phyloP scores from a whole-genome alignment of 2,113 vertebrate genomes.

The Mola mola region DNA sequence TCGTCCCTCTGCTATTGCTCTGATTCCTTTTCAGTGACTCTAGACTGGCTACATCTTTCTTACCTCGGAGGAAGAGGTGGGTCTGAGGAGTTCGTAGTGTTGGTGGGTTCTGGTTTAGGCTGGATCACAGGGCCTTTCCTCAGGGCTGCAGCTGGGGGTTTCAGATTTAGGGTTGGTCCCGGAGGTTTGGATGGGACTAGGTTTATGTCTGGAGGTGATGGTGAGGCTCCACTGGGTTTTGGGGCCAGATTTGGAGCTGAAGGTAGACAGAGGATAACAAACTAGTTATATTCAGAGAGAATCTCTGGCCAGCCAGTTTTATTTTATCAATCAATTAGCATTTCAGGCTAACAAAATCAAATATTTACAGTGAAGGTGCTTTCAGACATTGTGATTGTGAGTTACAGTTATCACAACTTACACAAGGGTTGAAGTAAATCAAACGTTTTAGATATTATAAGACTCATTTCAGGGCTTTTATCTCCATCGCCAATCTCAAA shows the following conservation, averaged over 20 bases:
- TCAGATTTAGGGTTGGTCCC: neutral
- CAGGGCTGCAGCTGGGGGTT: slow-evolving; percentile 17
- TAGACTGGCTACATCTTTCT: too few relatives aligned
- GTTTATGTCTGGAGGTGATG: slow-evolving; percentile 14
- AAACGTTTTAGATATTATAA: neutral
- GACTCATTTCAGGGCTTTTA: neutral
- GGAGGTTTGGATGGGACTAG: slow-evolving; percentile 42
- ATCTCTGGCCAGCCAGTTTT: too few relatives aligned
- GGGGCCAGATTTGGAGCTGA: slow-evolving; percentile 46
- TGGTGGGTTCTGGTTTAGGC: slow-evolving; percentile 26
- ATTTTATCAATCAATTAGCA: too few relatives aligned
- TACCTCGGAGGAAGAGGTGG: slow-evolving; percentile 69
- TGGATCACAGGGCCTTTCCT: slow-evolving; percentile 46
- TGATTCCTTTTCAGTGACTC: too few relatives aligned
- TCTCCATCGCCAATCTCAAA: too few relatives aligned
- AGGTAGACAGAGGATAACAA: neutral
- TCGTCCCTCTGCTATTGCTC: too few relatives aligned
- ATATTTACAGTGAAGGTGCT: neutral
- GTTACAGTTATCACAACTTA: too few relatives aligned
- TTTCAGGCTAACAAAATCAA: neutral
- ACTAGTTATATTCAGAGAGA: too few relatives aligned
- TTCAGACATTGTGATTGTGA: too few relatives aligned
- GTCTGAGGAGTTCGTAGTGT: slow-evolving; percentile 18
- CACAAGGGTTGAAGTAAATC: neutral
- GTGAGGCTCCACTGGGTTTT: slow-evolving; percentile 19